Percentiles rank a stretch among this genome's conserved stretches.
Evolutionary conservation across 2,888 invertebrate species (phyloP).

Genomic region (Blomia tropicalis): DNA sequence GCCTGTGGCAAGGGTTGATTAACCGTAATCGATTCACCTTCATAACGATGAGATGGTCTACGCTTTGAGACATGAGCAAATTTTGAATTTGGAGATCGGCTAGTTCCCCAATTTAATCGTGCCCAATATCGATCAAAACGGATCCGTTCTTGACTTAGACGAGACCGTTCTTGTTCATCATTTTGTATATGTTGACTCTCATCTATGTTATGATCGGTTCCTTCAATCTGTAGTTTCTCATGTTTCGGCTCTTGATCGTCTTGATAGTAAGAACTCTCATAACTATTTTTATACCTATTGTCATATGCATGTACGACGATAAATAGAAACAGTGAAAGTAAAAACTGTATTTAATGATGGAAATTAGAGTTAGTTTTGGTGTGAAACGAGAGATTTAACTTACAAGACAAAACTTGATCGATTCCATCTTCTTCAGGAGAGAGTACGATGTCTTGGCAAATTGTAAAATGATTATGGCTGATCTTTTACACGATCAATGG

Average conservation of each 20-base stretch:
- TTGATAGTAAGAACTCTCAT: neutral
- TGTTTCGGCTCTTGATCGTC: neutral
- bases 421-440: no score
- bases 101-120: neutral
- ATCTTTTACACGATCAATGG: no score
- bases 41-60: neutral
- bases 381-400: no score
- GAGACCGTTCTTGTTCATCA: neutral
- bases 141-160: neutral
- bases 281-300: neutral
- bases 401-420: no score
- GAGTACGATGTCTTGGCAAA: no score
- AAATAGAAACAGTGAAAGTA: neutral
- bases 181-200: neutral
- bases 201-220: neutral
- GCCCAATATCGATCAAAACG: neutral
- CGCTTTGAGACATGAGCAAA: neutral
- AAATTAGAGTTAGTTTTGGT: no score
- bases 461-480: no score
- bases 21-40: neutral
- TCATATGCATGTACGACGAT: neutral
- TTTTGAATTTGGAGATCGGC: neutral
- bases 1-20: neutral
- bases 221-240: conserved; percentile 1
- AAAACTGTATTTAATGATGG: no score